These are phyloP conservation scores for Ranitomeya imitator DNA, from an alignment of 2,113 vertebrate genomes.

Conservation along the genomic window DNA sequence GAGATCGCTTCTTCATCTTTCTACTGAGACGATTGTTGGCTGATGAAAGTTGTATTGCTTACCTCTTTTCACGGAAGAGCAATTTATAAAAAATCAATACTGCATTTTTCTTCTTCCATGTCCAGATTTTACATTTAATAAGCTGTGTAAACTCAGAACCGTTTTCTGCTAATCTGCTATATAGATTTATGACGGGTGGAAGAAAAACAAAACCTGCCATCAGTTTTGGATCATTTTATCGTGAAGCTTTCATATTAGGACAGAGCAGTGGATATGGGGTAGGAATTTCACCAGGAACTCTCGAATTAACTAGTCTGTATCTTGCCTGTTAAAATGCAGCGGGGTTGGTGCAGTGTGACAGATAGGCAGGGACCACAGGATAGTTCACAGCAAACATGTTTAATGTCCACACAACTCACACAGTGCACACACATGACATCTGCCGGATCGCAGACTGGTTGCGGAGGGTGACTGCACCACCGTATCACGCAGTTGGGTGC, in stretches of 20 bases:
- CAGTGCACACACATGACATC: too few relatives aligned
- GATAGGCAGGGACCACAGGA: too few relatives aligned
- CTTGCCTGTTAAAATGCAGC: background rate
- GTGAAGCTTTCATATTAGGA: background rate
- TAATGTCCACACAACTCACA: too few relatives aligned
- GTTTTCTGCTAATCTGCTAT: conserved; percentile 21
- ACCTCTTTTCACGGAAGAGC: conserved; percentile 42
- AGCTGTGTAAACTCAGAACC: conserved; percentile 28
- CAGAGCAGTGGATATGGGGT: background rate
- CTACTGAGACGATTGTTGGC: conserved; percentile 17
- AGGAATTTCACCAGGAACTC: too few relatives aligned
- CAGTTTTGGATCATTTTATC: conserved; percentile 17
- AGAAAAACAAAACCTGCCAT: conserved; percentile 36
- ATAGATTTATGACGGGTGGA: conserved; percentile 16
- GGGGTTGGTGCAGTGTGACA: too few relatives aligned
- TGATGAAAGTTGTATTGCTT: conserved; percentile 14
- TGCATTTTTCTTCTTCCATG: conserved; percentile 27
- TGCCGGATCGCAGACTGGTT: too few relatives aligned
- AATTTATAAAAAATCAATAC: conserved; percentile 50
- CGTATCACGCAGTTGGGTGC: too few relatives aligned
- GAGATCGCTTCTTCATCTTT: conserved; percentile 3
- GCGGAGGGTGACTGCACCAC: too few relatives aligned
- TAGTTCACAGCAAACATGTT: too few relatives aligned
- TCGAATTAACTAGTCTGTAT: background rate
- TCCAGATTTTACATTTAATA: conserved; percentile 44